A percentile compares a stretch with the other conserved stretches of the same genome.
These are phyloP conservation scores for Eulacestoma nigropectus DNA, from an alignment of 2,113 vertebrate genomes.

Conservation along the genomic window DNA sequence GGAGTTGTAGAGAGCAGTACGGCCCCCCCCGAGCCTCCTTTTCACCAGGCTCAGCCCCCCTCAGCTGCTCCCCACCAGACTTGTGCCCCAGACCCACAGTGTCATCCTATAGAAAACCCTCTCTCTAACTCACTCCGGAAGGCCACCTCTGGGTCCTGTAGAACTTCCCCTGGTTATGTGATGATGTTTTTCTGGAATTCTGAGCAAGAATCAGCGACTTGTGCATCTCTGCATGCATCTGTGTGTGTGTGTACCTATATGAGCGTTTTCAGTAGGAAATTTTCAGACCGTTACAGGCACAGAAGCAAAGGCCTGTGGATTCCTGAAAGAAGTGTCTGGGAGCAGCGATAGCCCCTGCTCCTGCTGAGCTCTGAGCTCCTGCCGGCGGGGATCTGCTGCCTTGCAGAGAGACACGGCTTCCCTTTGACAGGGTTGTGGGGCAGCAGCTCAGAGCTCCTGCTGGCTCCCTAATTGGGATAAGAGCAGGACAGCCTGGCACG, in stretches of 20 bases:
- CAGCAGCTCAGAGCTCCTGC: neutral
- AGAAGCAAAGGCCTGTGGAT: neutral
- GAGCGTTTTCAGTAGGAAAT: neutral
- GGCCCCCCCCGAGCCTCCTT: neutral
- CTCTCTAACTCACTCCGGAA: neutral
- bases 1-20: neutral
- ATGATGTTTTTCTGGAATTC: neutral
- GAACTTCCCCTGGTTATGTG: fast-evolving
- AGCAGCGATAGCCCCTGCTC: neutral
- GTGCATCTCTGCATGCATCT: fast-evolving
- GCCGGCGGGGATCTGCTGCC: neutral
- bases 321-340: neutral
- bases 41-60: neutral
- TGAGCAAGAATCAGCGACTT: neutral
- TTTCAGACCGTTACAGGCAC: neutral
- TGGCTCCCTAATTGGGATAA: neutral
- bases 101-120: neutral
- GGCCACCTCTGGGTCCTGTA: neutral
- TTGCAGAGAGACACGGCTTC: neutral
- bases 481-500: neutral
- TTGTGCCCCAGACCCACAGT: neutral
- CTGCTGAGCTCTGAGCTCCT: neutral
- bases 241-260: fast-evolving
- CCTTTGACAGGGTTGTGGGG: fast-evolving
- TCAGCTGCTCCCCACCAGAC: neutral